Evolutionary conservation across 1,140 invertebrate species (phyloP).

Genomic region (Panagrolaimus sp.): DNA sequence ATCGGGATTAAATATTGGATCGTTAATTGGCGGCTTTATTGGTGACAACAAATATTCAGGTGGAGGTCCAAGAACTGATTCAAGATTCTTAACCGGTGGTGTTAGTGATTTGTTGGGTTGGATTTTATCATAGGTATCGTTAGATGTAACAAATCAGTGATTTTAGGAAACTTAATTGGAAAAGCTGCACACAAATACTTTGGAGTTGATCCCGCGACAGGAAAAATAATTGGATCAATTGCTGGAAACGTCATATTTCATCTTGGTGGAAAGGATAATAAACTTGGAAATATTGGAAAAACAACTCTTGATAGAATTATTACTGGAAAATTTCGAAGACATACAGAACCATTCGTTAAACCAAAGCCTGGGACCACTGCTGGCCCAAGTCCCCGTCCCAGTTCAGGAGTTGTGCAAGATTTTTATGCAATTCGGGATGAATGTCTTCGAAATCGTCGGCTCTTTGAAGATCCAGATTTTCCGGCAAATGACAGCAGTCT

Average conservation of each 20-base stretch:
- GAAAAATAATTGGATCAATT: slow-evolving; percentile 55
- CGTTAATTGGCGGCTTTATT: no score
- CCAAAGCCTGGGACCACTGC: slow-evolving; percentile 46
- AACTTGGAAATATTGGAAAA: slow-evolving; percentile 54
- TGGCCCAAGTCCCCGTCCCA: slow-evolving; percentile 42
- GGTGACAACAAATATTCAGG: slow-evolving; percentile 34
- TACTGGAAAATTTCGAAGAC: slow-evolving; percentile 52
- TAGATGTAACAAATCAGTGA: neutral
- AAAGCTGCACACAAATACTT: slow-evolving; percentile 57
- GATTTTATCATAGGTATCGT: slow-evolving; percentile 24
- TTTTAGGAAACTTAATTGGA: slow-evolving; percentile 43
- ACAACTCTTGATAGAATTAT: slow-evolving; percentile 59
- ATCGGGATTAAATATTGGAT: no score
- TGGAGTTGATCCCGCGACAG: slow-evolving; percentile 57
- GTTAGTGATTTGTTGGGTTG: slow-evolving; percentile 56
- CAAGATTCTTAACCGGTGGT: slow-evolving; percentile 48
- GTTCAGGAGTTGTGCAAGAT: slow-evolving; percentile 48
- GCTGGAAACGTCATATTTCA: slow-evolving; percentile 46
- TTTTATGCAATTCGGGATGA: slow-evolving; percentile 56
- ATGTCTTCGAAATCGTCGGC: slow-evolving; percentile 56
- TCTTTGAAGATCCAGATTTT: slow-evolving; percentile 65
- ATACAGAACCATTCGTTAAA: slow-evolving; percentile 48
- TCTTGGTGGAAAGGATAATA: slow-evolving; percentile 58
- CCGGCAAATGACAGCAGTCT: slow-evolving; percentile 63
- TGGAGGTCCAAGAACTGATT: slow-evolving; percentile 49